Evolutionary conservation across 2,797 vertebrate species (phyloP), one percentile per base, ranked within the genome.

Genomic region (Salmo trutta): DNA sequence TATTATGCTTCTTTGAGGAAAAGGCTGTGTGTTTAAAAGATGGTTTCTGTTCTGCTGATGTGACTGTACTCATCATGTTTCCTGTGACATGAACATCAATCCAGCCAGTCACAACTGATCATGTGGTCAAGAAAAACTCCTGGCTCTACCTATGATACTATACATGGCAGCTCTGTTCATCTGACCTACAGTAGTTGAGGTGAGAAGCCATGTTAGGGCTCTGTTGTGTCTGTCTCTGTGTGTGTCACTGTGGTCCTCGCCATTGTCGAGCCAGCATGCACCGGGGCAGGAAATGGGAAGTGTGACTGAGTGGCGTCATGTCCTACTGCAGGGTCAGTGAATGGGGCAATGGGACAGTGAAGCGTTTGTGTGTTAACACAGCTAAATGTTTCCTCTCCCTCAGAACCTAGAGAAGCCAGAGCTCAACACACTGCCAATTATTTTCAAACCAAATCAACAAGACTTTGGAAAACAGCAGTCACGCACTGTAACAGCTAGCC

Each of bases 211-310:
- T 47, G 41, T 47, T 47, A 47, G 41, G 41, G 41, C 10, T 47
- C 10, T 47, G 41, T 47, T 47, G 41, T 47, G 41, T 47, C 10
- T 47, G 10, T 47, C 41, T 47, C 41, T 47, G 10, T 47, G 41
- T 47, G 56, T 62, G 56, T 62, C 56, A 21, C n/a, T 62, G 56
- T 62, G 56, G 19, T 62, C 56, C 56, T 62, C n/a, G n/a, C 41
- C 41, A 47, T 10, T 47, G 41, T 47, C 12, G 5, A 14, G 3
- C 65, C 65, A 29, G 5, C 29, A 31, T 67, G 65, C 29, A 33
- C 15, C 6, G 16, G 66, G 76, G 72, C 71, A 85, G 86, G 79
- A 88, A 85, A 75, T 75, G 81, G 85, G 85, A 83, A 74, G 71
- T 16, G 14, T 77, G 67, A 80, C 66, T 83, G 71, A 77, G 71